Evolutionary conservation across 2,113 vertebrate species (phyloP), one percentile per base, ranked within the genome.

Genomic region (Passerina amoena): DNA sequence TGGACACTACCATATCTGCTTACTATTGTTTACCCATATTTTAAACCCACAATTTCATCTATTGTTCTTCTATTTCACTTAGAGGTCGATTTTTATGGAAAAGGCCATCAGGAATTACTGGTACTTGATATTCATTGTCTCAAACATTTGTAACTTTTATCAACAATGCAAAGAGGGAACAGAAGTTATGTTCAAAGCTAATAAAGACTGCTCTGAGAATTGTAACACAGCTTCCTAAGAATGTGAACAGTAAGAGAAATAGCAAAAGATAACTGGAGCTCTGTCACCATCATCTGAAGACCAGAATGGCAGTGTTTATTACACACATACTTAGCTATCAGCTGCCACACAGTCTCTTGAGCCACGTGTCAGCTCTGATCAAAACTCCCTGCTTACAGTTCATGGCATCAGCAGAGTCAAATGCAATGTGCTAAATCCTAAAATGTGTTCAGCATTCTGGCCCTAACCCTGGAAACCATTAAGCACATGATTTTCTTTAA

Each of bases 361-460:
- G 88, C 65, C 69, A 60, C 2, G 2, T 42, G 47, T 38, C 75
- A 94, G 63, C 60, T 82, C n/a, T 84, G 51, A 85, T 89, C 73
- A 71, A 65, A 79, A 86, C 80, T 88, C 60, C 60, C 64, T 88
- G 68, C 68, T 88, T 93, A 86, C 95, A 88, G 82, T 88, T 88
- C 88, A 59, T 63, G 86, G 82, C 92, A 90, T 80, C 54, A 1
- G 64, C 76, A 90, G 45, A 73, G 76, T 66, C 60, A 94, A 92
- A 94, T 27, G 51, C 82, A 77, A 42, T 33, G 59, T 4, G 24
- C 72, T 81, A 86, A 86, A 81, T 72, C 76, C 76, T 73, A 63
- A 82, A 88, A 69, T 18, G 88, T 90, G 86, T 70, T 80, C 37
- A 94, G 91, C 51, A 23, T 83, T 88, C 82, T 92, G 80, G 27